Evolutionary conservation across 2,888 invertebrate genomes (phyloP).

Genomic region (Stegana nigrithorax): DNA sequence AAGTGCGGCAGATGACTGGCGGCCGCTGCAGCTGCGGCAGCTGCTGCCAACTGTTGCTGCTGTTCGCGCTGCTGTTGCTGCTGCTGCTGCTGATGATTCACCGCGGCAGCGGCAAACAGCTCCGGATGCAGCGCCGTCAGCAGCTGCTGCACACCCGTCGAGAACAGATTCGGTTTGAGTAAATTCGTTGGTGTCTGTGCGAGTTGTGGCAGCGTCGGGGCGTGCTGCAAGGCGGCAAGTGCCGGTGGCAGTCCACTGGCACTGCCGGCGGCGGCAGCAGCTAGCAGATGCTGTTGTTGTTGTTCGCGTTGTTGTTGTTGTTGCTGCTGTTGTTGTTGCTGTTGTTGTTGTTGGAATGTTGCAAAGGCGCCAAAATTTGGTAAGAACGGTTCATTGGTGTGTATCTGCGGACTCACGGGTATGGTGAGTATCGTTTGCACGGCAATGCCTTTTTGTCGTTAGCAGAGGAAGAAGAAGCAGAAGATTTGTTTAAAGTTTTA

Average conservation of each 20-base stretch:
- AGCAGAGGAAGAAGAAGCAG: constrained; percentile 12
- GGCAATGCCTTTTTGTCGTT: constrained; percentile 79
- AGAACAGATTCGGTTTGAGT: constrained; percentile 80
- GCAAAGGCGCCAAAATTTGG: constrained; percentile 65
- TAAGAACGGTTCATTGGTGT: constrained; percentile 74
- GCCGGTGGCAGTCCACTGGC: constrained; percentile 67
- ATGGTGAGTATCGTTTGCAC: constrained; percentile 96
- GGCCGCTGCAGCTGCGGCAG: constrained; percentile 42
- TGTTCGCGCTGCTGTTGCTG: constrained; percentile 72
- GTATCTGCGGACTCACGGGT: constrained; percentile 87
- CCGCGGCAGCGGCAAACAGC: constrained; percentile 69
- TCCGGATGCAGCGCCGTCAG: constrained; percentile 81
- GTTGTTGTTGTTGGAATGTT: constrained; percentile 55
- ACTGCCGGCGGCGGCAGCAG: constrained; percentile 8
- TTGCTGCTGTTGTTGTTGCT: constrained; percentile 45
- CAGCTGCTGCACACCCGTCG: constrained; percentile 80
- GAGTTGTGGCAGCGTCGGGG: constrained; percentile 65
- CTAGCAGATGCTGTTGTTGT: constrained; percentile 30
- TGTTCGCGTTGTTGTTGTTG: too few relatives aligned
- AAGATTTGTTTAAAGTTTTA: neutral
- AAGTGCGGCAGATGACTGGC: constrained; percentile 45
- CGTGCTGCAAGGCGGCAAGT: constrained; percentile 56
- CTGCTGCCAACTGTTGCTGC: constrained; percentile 66
- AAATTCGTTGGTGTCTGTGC: constrained; percentile 74
- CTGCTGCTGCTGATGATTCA: constrained; percentile 71